phyloP scores from a whole-genome alignment of 1,140 invertebrate species.

The Penaeus vannamei region DNA sequence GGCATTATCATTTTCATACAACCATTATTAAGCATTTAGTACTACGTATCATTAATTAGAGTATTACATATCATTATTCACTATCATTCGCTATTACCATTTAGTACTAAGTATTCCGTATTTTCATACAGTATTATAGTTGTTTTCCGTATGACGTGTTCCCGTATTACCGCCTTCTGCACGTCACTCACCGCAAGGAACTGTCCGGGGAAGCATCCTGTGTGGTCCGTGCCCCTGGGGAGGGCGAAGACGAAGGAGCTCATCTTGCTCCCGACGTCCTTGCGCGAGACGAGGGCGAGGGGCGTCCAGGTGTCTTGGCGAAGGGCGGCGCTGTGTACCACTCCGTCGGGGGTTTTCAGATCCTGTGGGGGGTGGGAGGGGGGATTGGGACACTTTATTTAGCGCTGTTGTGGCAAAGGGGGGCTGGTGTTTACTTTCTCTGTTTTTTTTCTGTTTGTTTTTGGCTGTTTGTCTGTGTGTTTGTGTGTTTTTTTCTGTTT shows the following conservation, averaged over 20 bases:
- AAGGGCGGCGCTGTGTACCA: constrained; percentile 46
- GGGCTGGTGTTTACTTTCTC: not conserved
- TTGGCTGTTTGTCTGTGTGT: not conserved
- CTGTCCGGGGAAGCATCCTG: constrained; percentile 54
- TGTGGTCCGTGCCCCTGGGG: constrained; percentile 44
- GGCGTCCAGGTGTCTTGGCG: constrained; percentile 52
- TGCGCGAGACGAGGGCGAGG: constrained; percentile 6
- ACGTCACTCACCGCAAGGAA: constrained; percentile 33
- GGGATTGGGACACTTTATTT: not conserved
- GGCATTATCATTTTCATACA: no score
- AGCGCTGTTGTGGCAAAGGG: no score
- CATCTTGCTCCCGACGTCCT: constrained; percentile 45
- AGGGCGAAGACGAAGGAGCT: constrained; percentile 51
- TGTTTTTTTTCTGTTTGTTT: not conserved
- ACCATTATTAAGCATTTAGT: no score
- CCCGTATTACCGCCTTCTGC: no score
- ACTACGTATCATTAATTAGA: no score
- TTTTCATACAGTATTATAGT: no score
- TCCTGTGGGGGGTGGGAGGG: constrained; percentile 2
- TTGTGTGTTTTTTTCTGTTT: not conserved
- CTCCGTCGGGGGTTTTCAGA: constrained; percentile 40
- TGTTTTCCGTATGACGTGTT: no score
- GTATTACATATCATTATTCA: no score
- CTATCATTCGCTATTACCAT: no score
- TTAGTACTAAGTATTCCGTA: no score